phyloP scores from a whole-genome alignment of 2,113 vertebrate genomes.

The Sinocyclocheilus grahami region DNA sequence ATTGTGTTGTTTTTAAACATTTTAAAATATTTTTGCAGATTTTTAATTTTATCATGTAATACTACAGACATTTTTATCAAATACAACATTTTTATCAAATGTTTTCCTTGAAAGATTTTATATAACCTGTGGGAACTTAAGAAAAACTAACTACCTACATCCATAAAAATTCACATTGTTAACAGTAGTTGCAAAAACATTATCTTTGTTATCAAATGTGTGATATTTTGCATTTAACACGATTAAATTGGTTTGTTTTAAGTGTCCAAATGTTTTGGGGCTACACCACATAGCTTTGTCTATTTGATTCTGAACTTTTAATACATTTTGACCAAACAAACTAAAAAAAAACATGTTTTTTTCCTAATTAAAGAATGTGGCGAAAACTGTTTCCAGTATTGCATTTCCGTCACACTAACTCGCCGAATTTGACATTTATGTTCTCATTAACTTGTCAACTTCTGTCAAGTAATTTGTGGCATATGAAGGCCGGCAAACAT shows the following conservation, averaged over 20 bases:
- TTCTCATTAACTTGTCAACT: constrained; percentile 33
- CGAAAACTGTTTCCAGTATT: constrained; percentile 10
- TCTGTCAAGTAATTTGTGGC: constrained; percentile 14
- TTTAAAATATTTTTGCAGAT: too few relatives aligned
- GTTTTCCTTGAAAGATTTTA: neutral
- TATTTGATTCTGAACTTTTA: neutral
- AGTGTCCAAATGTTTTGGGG: neutral
- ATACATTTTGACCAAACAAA: neutral
- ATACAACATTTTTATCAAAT: too few relatives aligned
- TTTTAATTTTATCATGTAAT: too few relatives aligned
- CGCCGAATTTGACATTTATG: constrained; percentile 19
- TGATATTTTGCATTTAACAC: neutral
- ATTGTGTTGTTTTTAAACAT: too few relatives aligned
- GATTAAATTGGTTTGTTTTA: neutral
- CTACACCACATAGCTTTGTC: neutral
- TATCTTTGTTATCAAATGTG: neutral
- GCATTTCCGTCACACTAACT: constrained; percentile 5
- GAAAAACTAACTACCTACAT: neutral
- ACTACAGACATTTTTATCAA: too few relatives aligned
- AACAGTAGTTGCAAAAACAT: neutral
- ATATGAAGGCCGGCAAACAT: neutral
- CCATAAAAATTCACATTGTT: neutral
- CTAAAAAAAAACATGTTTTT: neutral
- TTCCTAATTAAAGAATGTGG: constrained; percentile 10
- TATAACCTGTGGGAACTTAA: neutral